Percentiles rank a stretch among this genome's conserved stretches.
These are phyloP conservation scores for Aleiodes alternator DNA, from an alignment of 2,888 invertebrate species.

Conservation along the genomic window DNA sequence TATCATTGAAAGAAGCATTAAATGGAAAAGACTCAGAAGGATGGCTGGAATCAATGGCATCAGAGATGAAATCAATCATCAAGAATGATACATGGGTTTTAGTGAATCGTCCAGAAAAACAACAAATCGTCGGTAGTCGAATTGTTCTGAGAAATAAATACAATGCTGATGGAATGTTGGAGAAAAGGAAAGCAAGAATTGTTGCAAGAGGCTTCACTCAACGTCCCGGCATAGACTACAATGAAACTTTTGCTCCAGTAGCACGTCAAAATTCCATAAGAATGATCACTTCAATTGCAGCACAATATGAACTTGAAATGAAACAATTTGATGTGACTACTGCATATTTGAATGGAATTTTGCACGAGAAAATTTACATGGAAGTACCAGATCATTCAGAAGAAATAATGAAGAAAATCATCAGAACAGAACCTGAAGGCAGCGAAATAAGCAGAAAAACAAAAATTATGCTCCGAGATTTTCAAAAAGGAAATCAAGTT, in stretches of 20 bases:
- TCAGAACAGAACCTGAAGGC: neutral
- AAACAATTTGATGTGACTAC: no score
- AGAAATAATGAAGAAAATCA: neutral
- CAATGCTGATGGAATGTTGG: neutral
- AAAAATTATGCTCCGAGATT: neutral
- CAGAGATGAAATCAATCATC: neutral
- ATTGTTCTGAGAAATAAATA: conserved; percentile 4
- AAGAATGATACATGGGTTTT: neutral
- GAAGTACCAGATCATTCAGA: conserved; percentile 44
- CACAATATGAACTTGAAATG: no score
- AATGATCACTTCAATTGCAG: conserved; percentile 36
- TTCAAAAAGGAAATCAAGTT: neutral
- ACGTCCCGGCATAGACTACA: conserved; percentile 45
- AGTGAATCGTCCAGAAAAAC: neutral
- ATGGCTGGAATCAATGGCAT: no score
- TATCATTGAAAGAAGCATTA: neutral
- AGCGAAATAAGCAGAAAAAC: neutral
- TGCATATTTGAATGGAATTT: neutral
- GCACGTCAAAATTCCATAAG: conserved; percentile 49
- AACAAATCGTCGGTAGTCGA: no score
- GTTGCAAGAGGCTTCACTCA: conserved; percentile 46
- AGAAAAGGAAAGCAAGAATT: neutral
- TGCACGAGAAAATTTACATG: conserved; percentile 50
- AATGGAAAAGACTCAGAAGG: neutral
- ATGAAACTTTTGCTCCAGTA: conserved; percentile 51